These are phyloP conservation scores for Alligator mississippiensis DNA, from an alignment of 2,113 vertebrate genomes.

Conservation along the genomic window DNA sequence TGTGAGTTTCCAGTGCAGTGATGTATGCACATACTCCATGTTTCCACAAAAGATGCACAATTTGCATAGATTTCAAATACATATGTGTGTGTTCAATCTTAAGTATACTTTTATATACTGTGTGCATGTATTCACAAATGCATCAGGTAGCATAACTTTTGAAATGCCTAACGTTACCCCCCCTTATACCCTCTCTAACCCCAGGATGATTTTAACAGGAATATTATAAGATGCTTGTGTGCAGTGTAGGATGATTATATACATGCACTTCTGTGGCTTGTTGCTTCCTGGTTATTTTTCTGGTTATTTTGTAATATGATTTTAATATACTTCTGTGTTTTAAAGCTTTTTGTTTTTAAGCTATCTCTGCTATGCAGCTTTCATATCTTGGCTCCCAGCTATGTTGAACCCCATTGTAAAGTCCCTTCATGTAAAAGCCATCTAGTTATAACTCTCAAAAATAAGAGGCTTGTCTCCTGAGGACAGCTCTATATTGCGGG, in stretches of 20 bases:
- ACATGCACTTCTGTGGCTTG: not conserved
- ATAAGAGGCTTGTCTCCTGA: conserved; percentile 83
- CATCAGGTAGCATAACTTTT: not conserved
- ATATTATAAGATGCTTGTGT: not conserved
- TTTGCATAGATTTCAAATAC: not conserved
- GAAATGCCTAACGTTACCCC: not conserved
- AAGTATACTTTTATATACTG: not conserved
- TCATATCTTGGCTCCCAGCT: conserved; percentile 75
- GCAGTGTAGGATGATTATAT: not conserved
- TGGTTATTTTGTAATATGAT: conserved; percentile 53
- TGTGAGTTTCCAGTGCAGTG: not conserved
- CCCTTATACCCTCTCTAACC: not conserved
- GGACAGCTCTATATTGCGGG: conserved; percentile 75
- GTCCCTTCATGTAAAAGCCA: conserved; percentile 61
- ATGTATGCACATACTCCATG: not conserved
- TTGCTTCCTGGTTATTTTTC: conserved; percentile 54
- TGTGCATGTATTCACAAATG: rapidly evolving
- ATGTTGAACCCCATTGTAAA: conserved; percentile 73
- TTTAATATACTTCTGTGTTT: conserved; percentile 70
- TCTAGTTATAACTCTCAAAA: conserved; percentile 79
- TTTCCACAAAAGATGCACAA: not conserved
- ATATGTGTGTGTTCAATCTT: not conserved
- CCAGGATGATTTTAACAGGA: not conserved
- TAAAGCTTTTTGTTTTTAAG: conserved; percentile 71
- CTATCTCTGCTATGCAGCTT: conserved; percentile 82